Conservation (phyloP, 2,113 vertebrate genomes). For the Prinia subflava region DNA sequence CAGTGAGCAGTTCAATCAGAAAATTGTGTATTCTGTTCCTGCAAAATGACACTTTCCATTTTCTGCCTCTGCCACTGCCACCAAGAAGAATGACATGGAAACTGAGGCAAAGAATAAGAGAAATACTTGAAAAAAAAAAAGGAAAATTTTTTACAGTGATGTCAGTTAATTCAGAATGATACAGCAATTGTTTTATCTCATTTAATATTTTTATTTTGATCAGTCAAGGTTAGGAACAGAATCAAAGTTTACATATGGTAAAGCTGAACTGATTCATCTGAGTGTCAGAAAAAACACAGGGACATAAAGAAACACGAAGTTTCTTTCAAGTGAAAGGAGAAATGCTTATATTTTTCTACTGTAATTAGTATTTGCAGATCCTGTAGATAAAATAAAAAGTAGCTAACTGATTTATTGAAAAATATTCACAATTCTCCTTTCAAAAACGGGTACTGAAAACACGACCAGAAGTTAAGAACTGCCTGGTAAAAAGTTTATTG, state of each 20-base stretch:
- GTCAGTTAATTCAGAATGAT: background rate
- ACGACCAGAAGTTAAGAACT: background rate
- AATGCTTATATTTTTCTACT: background rate
- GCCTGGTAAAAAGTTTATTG: background rate
- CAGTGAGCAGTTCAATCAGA: background rate
- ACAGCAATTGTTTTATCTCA: background rate
- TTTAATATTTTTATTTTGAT: background rate
- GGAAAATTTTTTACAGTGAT: background rate
- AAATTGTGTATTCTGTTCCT: background rate
- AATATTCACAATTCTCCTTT: background rate
- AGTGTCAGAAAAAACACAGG: background rate
- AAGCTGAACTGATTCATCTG: background rate
- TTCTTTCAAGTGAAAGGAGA: background rate
- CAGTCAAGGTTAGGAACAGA: background rate
- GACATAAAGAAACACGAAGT: background rate
- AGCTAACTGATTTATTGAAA: background rate
- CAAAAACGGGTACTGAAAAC: background rate
- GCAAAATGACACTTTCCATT: background rate
- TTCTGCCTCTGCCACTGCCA: background rate
- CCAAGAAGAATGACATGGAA: background rate
- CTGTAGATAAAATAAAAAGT: background rate
- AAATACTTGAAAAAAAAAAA: background rate
- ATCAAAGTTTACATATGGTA: background rate
- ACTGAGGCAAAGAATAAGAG: background rate
- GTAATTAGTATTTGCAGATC: background rate